Evolutionary conservation across 2,113 vertebrate species (phyloP).

Genomic region (Thermophis baileyi): DNA sequence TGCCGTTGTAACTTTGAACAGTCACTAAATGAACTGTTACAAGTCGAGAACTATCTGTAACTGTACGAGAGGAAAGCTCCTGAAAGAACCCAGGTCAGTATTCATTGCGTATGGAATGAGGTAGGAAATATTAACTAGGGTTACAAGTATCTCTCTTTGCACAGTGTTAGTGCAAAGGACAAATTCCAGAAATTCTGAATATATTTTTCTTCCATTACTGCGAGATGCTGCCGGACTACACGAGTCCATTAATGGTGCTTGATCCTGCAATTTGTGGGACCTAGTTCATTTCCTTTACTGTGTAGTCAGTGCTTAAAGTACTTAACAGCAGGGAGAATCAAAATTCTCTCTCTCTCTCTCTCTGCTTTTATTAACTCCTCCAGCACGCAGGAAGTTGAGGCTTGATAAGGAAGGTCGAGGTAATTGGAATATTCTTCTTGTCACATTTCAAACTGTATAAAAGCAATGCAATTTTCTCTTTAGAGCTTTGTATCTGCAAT

Average conservation of each 20-base stretch:
- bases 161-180: background rate
- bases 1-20: no score
- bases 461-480: slow-evolving; percentile 1
- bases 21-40: no score
- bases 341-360: slow-evolving; percentile 45
- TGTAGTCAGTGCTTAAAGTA: slow-evolving; percentile 59
- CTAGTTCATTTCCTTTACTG: slow-evolving; percentile 59
- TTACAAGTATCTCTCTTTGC: background rate
- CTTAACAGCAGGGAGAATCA: slow-evolving; percentile 57
- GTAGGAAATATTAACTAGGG: background rate
- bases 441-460: slow-evolving; percentile 6
- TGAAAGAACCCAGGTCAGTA: background rate
- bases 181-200: slow-evolving; percentile 52
- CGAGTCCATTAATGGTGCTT: slow-evolving; percentile 59
- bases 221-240: slow-evolving; percentile 62
- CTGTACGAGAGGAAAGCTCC: background rate
- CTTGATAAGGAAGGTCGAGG: slow-evolving; percentile 24
- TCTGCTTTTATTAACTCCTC: slow-evolving; percentile 61
- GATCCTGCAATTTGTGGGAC: slow-evolving; percentile 48
- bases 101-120: background rate
- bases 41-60: no score
- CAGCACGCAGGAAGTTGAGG: slow-evolving; percentile 45
- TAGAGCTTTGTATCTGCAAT: background rate
- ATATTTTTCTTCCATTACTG: slow-evolving; percentile 55
- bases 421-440: slow-evolving; percentile 12